phyloP scores from a whole-genome alignment of 2,797 vertebrate genomes.

The Argentina silus region DNA sequence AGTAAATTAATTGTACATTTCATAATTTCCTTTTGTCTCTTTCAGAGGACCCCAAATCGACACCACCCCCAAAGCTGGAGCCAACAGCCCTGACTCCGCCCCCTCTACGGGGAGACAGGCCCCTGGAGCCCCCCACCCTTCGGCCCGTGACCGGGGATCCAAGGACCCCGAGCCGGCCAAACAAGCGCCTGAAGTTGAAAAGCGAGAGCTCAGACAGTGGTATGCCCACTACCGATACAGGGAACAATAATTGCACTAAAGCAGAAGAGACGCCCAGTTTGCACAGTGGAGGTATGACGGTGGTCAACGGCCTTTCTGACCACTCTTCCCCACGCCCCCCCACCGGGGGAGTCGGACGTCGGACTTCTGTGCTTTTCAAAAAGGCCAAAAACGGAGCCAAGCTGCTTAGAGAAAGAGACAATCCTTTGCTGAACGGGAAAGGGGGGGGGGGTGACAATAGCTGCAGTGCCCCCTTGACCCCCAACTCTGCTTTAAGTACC shows the following conservation, averaged over 20 bases:
- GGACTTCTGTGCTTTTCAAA: constrained; percentile 84
- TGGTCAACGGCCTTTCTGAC: constrained; percentile 76
- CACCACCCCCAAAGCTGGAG: constrained; percentile 91
- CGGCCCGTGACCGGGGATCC: constrained; percentile 88
- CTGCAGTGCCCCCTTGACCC: constrained; percentile 22
- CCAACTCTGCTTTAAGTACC: constrained; percentile 54
- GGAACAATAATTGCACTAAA: constrained; percentile 73
- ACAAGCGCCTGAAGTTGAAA: constrained; percentile 82
- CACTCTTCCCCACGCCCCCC: constrained; percentile 64
- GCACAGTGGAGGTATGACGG: constrained; percentile 69
- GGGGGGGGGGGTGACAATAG: constrained; percentile 56
- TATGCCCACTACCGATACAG: constrained; percentile 43
- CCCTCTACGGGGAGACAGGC: constrained; percentile 84
- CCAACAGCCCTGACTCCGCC: constrained; percentile 89
- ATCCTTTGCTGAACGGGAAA: constrained; percentile 78
- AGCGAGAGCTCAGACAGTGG: constrained; percentile 72
- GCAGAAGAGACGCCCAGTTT: constrained; percentile 68
- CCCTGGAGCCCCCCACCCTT: constrained; percentile 91
- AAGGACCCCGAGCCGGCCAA: constrained; percentile 72
- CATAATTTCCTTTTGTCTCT: constrained; percentile 57
- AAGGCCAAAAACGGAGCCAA: constrained; percentile 88
- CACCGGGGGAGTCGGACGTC: constrained; percentile 78
- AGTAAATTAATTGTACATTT: neutral
- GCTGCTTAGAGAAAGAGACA: constrained; percentile 83
- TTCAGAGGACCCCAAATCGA: constrained; percentile 89